Evolutionary conservation across 2,888 invertebrate genomes (phyloP).

Genomic region (Thymelicus lineola): DNA sequence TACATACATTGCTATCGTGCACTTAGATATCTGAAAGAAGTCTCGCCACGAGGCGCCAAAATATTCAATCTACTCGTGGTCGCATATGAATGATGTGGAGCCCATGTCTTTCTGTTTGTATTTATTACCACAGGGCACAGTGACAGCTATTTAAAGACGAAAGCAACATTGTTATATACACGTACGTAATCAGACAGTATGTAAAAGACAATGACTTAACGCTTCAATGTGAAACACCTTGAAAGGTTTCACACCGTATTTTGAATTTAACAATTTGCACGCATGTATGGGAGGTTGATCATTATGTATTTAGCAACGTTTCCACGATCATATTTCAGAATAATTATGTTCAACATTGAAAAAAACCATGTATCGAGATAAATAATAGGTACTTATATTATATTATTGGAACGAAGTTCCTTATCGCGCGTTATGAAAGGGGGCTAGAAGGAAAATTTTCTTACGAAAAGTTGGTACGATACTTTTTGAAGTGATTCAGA

Average conservation of each 20-base stretch:
- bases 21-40: not conserved
- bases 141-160: constrained; percentile 51
- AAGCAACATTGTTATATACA: constrained; percentile 44
- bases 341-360: too few species aligned
- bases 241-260: constrained; percentile 58
- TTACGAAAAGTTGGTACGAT: too few species aligned
- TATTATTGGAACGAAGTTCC: too few species aligned
- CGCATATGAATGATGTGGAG: not conserved
- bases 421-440: too few species aligned
- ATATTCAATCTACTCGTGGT: constrained; percentile 2
- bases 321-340: too few species aligned
- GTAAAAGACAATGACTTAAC: constrained; percentile 56
- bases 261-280: constrained; percentile 38
- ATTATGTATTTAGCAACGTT: too few species aligned
- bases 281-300: not conserved
- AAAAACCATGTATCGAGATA: too few species aligned
- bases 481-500: too few species aligned
- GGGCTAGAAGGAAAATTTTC: too few species aligned
- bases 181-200: constrained; percentile 15
- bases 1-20: constrained; percentile 3
- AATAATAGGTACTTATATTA: too few species aligned
- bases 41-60: constrained; percentile 20
- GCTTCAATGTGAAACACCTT: constrained; percentile 55
- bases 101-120: constrained; percentile 32
- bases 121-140: constrained; percentile 52